phyloP scores from a whole-genome alignment of 2,797 vertebrate genomes.

The Paratrypauchen microcephalus region DNA sequence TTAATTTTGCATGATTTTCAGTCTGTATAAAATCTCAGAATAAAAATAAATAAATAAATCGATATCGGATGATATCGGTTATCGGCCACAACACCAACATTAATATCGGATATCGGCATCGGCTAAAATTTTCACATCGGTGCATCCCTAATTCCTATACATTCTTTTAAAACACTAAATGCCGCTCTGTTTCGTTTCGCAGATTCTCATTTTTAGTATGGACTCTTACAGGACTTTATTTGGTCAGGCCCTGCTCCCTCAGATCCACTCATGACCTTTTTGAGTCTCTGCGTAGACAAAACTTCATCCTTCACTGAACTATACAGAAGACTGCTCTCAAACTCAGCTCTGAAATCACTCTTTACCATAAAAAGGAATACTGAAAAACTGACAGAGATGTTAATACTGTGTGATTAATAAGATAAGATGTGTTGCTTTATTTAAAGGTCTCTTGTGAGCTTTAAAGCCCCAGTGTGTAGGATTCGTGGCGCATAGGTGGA shows the following conservation, averaged over 20 bases:
- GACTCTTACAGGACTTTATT: background rate
- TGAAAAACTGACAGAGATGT: background rate
- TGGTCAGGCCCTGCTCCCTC: background rate
- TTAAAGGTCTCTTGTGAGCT: background rate
- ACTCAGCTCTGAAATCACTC: background rate
- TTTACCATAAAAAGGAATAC: conserved; percentile 4
- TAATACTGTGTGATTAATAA: background rate
- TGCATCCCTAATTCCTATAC: too few species aligned
- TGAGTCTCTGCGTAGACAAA: conserved; percentile 1
- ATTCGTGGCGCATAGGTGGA: too few species aligned
- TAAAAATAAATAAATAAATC: too few species aligned
- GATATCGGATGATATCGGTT: too few species aligned
- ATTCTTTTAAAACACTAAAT: background rate
- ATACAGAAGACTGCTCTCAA: background rate
- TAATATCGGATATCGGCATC: too few species aligned
- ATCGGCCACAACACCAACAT: too few species aligned
- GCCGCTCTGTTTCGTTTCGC: background rate
- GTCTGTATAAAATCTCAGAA: too few species aligned
- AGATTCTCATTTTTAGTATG: background rate
- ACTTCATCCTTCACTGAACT: conserved; percentile 8
- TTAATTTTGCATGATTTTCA: too few species aligned
- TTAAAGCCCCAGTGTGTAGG: too few species aligned
- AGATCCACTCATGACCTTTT: conserved; percentile 6
- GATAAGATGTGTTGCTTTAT: background rate
- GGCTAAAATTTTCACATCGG: too few species aligned